These are phyloP conservation scores for Ammodytes dubius DNA, from an alignment of 2,113 vertebrate species.

Conservation along the genomic window DNA sequence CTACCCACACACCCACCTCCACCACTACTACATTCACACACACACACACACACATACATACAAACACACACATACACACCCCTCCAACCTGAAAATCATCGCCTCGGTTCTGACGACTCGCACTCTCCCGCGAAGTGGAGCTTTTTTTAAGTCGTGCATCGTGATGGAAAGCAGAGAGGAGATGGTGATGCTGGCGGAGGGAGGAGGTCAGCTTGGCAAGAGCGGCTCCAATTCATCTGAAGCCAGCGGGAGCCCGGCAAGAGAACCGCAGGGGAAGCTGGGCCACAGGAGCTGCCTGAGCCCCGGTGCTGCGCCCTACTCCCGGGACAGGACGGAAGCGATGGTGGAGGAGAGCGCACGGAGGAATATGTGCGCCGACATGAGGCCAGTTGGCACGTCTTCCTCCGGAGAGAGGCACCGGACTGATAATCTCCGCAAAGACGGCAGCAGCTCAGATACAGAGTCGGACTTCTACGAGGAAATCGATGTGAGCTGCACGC, in stretches of 20 bases:
- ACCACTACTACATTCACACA: conserved; percentile 2
- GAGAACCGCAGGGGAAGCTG: conserved; percentile 89
- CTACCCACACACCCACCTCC: conserved; percentile 46
- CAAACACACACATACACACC: conserved; percentile 31
- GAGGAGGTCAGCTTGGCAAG: conserved; percentile 91
- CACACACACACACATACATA: conserved; percentile 20
- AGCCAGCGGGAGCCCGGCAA: conserved; percentile 85
- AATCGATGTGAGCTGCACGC: conserved; percentile 99
- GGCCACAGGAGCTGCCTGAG: conserved; percentile 88
- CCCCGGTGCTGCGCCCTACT: conserved; percentile 86
- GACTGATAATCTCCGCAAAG: conserved; percentile 87
- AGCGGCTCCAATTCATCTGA: conserved; percentile 88
- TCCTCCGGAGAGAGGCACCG: conserved; percentile 79
- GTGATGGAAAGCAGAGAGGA: conserved; percentile 96
- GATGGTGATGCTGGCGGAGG: conserved; percentile 92
- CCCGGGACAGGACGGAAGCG: conserved; percentile 84
- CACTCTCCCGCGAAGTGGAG: conserved; percentile 54
- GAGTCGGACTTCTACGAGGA: conserved; percentile 99
- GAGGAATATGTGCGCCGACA: conserved; percentile 86
- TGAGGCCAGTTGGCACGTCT: conserved; percentile 85
- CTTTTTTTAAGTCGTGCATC: conserved; percentile 25
- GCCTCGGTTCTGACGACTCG: conserved; percentile 50
- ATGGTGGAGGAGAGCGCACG: conserved; percentile 84
- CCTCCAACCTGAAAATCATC: conserved; percentile 59
- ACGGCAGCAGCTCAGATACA: conserved; percentile 95